A percentile compares a stretch with the other conserved stretches of the same genome.
Evolutionary conservation across 2,888 invertebrate genomes (phyloP).

Genomic region (Caenorhabditis zanzibari): DNA sequence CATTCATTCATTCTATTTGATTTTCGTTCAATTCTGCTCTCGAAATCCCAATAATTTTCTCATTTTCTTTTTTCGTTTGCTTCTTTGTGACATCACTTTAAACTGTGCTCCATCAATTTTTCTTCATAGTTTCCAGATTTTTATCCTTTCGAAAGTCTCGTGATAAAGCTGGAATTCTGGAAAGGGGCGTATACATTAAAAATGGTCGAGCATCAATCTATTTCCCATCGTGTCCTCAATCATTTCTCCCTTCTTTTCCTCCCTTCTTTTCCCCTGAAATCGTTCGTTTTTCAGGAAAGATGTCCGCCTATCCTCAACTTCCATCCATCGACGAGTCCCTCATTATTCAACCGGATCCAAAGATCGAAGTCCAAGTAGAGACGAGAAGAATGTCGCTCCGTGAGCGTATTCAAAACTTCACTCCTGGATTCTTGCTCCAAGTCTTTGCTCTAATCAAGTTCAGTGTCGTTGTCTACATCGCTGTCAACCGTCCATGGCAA

Average conservation of each 20-base stretch:
- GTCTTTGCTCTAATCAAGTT: constrained; percentile 27
- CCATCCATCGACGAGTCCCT: neutral
- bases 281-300: too few relatives aligned
- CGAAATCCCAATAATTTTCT: neutral
- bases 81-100: neutral
- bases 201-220: neutral
- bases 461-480: neutral
- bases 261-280: neutral
- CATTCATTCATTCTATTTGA: neutral
- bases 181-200: constrained; percentile 10
- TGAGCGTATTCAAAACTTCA: constrained; percentile 18
- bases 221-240: neutral
- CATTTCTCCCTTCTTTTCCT: neutral
- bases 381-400: neutral
- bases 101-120: neutral
- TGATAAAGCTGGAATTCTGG: neutral
- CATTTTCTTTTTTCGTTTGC: neutral
- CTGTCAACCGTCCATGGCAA: neutral
- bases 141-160: neutral
- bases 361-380: neutral
- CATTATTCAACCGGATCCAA: neutral
- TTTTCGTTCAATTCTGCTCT: neutral
- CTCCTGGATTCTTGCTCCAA: constrained; percentile 18
- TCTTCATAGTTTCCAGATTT: neutral
- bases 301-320: neutral